Conservation (phyloP, 2,888 invertebrate species). For the Cinara cedri region DNA sequence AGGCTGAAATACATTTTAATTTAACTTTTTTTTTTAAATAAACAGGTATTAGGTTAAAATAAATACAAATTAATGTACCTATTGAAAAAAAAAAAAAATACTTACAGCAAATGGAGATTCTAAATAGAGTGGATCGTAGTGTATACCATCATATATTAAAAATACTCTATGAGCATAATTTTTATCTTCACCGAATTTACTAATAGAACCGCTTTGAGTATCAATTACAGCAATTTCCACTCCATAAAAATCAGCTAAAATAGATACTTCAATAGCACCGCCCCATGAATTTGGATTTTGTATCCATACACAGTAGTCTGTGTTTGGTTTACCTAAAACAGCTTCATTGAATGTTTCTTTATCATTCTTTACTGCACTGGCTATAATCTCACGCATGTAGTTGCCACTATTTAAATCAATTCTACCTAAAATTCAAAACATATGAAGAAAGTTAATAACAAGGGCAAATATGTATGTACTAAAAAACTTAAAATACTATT, state of each 20-base stretch:
- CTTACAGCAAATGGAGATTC: slow-evolving; percentile 67
- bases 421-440: slow-evolving; percentile 66
- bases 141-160: slow-evolving; percentile 92
- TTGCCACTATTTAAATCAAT: slow-evolving; percentile 76
- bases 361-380: slow-evolving; percentile 79
- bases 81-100: slow-evolving; percentile 62
- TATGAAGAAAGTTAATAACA: too few relatives aligned
- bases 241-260: slow-evolving; percentile 84
- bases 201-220: slow-evolving; percentile 86
- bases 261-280: slow-evolving; percentile 90
- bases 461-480: too few relatives aligned
- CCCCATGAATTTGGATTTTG: slow-evolving; percentile 89
- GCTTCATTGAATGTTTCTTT: slow-evolving; percentile 82
- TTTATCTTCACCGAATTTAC: slow-evolving; percentile 91
- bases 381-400: slow-evolving; percentile 85
- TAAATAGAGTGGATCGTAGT: slow-evolving; percentile 91
- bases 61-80: neutral
- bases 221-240: slow-evolving; percentile 94
- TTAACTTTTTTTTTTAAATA: neutral
- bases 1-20: slow-evolving; percentile 64
- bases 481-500: too few relatives aligned
- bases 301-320: slow-evolving; percentile 91
- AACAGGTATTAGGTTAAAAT: too few relatives aligned
- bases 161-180: slow-evolving; percentile 83
- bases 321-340: slow-evolving; percentile 81